Base-by-base conservation (phyloP, 92 coral and sea anemone species). In the Zoanthus solanderi region DNA sequence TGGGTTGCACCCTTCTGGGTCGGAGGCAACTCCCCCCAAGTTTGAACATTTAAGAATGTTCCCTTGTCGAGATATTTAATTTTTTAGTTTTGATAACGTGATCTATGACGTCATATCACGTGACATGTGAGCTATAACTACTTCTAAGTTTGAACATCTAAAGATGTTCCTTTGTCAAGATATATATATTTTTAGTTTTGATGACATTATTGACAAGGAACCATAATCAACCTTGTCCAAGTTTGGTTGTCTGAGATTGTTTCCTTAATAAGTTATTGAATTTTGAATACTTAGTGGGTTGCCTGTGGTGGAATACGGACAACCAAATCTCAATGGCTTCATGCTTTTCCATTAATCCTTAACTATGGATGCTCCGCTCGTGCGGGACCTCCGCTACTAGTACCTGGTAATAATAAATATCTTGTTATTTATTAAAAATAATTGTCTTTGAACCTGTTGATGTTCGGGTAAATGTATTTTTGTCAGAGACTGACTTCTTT, bases 321-420 rank as follows among this genome's bases (percentile, higher is more conserved):
- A 65, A 65, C 14, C 30, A 65, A 65, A 65, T 65, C 71, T 65
- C 18, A 61, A 61, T 8, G 68, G 68, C 68, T 65, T 65, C 32
- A 23, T 23, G 23, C 23, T 23, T 23, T 23, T 23, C 23, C 23
- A 23, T 23, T 23, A 23, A 23, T 23, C 23, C 23, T 23, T 23
- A 23, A 23, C 23, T 23, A 65, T 65, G 71, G 32, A 65, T 65
- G 71, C 71, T 65, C 71, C 29, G 71, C 71, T 65, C 15, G 32
- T 65, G 71, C 71, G 71, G 71, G 71, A 65, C 29, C 71, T 65
- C 71, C 18, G 71, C 71, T 65, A 65, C 71, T 65, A 65, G 71
- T 65, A 65, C 15, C 71, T 30, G 18, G 71, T 65, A 30, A 30
- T 65, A 65, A 65, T 65, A 65, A 65, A 16, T 30, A 65, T 30